Base-by-base conservation (phyloP, 2,113 vertebrate species). In the Ailurus styani region DNA sequence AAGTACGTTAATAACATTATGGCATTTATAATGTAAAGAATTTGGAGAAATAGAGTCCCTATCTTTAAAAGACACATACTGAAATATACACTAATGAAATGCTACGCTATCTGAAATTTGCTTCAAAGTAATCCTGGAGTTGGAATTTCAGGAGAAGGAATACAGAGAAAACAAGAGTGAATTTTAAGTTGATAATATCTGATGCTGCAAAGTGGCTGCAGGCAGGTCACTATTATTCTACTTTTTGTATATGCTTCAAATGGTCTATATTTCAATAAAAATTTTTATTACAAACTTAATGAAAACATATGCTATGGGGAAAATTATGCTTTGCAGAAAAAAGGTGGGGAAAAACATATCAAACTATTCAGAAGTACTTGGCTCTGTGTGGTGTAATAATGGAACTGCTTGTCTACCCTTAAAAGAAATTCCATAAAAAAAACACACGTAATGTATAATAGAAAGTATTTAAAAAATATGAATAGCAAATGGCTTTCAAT, bases 301-400 rank as follows among this genome's bases (percentile, higher is more conserved):
- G 55, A 37, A 72, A 95, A 90, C 57, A 82, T 0, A 90, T 7
- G 7, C 23, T 34, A 40, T 11, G 27, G 77, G 66, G 27, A 47
- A 91, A 86, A 82, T 60, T 64, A 83, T 34, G n/a, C 64, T 82
- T 75, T 95, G 7, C 12, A 96, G 73, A 72, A 72, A 64, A 91
- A 62, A 86, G 25, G 6, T 37, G 8, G 17, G 29, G 31, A 29
- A 85, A 78, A 95, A 95, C 40, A 60, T 14, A 94, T 54, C 5
- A 66, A 81, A 91, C 54, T 60, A 23, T 62, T 42, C 52, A 72
- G 64, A 87, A 91, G 60, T 78, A 92, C 31, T 40, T 72, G 20
- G 85, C 13, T 66, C 34, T 85, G 1, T 72, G 8, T 27, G n/a
- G 85, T 78, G 1, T 45, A 82, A 90, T 52, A 75, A 90, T 6